Percentiles rank a stretch among this genome's conserved stretches.
Evolutionary conservation across 2,113 vertebrate species (phyloP).

Genomic region (Barbus barbus): DNA sequence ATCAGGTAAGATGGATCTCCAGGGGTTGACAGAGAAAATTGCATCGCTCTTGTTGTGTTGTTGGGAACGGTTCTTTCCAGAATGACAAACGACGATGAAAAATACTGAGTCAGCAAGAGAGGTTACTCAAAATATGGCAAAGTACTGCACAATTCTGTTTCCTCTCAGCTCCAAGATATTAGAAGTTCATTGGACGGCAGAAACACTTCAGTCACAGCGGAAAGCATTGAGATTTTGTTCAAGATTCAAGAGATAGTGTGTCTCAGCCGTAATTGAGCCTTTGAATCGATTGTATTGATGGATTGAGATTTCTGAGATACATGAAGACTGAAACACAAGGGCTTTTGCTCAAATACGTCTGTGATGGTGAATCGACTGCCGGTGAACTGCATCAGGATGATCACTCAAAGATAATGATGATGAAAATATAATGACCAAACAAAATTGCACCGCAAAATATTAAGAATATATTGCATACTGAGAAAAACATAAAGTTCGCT

Average conservation of each 20-base stretch:
- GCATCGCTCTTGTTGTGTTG: conserved; percentile 54
- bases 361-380: no score
- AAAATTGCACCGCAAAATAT: no score
- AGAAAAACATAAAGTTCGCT: no score
- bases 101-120: conserved; percentile 60
- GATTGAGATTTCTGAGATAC: neutral
- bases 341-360: neutral
- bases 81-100: conserved; percentile 63
- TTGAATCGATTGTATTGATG: neutral
- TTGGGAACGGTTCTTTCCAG: conserved; percentile 56
- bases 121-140: conserved; percentile 41
- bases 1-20: conserved; percentile 7
- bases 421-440: no score
- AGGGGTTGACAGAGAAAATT: conserved; percentile 49
- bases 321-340: neutral
- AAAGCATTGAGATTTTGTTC: neutral
- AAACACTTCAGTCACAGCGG: no score
- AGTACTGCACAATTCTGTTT: conserved; percentile 56
- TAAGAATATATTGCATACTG: no score
- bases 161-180: conserved; percentile 35
- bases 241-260: neutral
- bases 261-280: no score
- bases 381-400: no score
- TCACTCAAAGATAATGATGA: no score
- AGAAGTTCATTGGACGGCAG: conserved; percentile 33